Percentiles rank a stretch among this genome's conserved stretches.
Conservation (phyloP, 2,888 invertebrate species). For the Phaedon cochleariae region DNA sequence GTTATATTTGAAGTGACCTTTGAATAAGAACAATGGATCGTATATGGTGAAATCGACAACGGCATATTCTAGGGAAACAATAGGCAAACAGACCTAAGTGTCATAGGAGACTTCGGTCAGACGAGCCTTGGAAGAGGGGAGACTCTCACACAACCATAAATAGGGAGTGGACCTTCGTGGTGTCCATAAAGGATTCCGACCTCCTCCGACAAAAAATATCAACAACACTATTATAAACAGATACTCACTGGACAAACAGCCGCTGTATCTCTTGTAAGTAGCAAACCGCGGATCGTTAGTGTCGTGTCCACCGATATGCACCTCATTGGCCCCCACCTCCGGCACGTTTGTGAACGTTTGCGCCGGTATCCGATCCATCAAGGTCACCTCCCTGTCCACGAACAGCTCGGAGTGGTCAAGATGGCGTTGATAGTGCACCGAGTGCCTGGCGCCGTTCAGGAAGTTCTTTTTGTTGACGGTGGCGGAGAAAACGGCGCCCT, state of each 20-base stretch:
- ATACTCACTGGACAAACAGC: constrained; percentile 85
- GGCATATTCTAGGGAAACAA: too few species aligned
- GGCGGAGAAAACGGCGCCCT: constrained; percentile 77
- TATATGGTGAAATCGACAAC: too few species aligned
- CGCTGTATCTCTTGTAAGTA: constrained; percentile 86
- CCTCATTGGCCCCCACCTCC: constrained; percentile 79
- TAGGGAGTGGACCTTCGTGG: too few species aligned
- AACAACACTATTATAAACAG: too few species aligned
- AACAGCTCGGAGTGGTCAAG: constrained; percentile 75
- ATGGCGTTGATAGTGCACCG: constrained; percentile 75
- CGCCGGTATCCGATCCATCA: constrained; percentile 73
- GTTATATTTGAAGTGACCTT: too few species aligned
- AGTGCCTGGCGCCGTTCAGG: constrained; percentile 82
- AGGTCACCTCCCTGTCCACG: constrained; percentile 80
- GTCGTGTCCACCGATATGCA: constrained; percentile 87
- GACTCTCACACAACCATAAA: too few species aligned
- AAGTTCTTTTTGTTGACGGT: constrained; percentile 82
- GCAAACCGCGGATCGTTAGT: constrained; percentile 83
- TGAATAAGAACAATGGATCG: too few species aligned
- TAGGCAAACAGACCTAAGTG: too few species aligned
- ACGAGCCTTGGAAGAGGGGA: too few species aligned
- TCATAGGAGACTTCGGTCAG: too few species aligned
- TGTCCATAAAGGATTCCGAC: too few species aligned
- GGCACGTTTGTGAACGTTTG: constrained; percentile 74
- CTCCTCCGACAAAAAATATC: too few species aligned